These are phyloP conservation scores for Ridgeia piscesae DNA, from an alignment of 1,140 invertebrate species.

Conservation along the genomic window DNA sequence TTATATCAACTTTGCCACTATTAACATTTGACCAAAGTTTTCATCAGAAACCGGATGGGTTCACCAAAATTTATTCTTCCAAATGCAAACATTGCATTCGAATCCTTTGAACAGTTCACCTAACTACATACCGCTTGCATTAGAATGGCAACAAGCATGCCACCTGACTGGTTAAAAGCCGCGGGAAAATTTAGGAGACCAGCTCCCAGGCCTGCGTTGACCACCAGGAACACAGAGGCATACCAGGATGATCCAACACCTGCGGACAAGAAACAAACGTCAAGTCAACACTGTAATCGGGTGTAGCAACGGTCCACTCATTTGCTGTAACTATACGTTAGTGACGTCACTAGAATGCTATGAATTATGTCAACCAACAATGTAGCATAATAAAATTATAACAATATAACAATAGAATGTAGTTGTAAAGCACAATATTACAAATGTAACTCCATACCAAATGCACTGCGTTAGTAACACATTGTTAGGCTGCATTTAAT, in stretches of 20 bases:
- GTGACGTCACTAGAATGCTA: neutral
- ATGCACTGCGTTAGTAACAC: neutral
- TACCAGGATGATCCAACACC: conserved; percentile 61
- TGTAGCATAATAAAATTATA: neutral
- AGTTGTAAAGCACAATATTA: neutral
- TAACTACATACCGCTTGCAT: conserved; percentile 62
- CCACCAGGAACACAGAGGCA: conserved; percentile 68
- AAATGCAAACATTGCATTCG: neutral
- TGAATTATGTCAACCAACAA: neutral
- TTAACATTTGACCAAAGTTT: neutral
- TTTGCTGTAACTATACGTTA: neutral
- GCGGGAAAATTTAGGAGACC: conserved; percentile 74
- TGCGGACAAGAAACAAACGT: neutral
- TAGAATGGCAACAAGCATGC: conserved; percentile 63
- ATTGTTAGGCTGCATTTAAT: too few species aligned
- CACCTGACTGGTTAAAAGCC: conserved; percentile 70
- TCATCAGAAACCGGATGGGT: neutral
- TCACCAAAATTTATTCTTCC: neutral
- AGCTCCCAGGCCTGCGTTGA: conserved; percentile 73
- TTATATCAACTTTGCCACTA: too few species aligned
- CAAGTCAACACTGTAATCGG: neutral
- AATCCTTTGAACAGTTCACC: neutral
- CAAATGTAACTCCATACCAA: neutral
- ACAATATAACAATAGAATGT: neutral
- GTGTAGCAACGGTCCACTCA: neutral